phyloP scores from a whole-genome alignment of 2,888 invertebrate species.

The Drosophila atroscutellata region DNA sequence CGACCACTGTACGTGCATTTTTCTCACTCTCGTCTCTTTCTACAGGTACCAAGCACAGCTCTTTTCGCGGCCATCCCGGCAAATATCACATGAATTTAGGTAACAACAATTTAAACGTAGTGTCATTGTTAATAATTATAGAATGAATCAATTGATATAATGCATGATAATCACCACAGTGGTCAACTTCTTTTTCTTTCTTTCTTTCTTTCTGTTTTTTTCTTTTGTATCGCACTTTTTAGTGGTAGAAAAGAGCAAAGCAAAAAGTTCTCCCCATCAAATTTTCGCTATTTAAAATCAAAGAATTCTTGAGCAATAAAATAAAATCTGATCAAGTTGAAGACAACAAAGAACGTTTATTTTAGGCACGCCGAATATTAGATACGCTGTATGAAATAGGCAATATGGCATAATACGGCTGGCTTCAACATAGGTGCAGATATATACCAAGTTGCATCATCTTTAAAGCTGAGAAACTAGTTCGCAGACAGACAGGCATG shows the following conservation, averaged over 20 bases:
- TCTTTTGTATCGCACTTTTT: not conserved
- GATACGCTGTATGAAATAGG: not conserved
- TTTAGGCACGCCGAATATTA: not conserved
- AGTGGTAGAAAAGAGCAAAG: not conserved
- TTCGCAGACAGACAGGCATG: not conserved
- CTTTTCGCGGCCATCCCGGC: conserved; percentile 84
- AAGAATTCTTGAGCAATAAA: not conserved
- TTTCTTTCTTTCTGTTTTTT: not conserved
- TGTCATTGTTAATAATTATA: conserved; percentile 67
- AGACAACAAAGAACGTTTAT: not conserved
- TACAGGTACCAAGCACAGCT: conserved; percentile 84
- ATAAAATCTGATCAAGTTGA: not conserved
- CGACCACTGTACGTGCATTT: conserved; percentile 15
- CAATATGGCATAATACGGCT: not conserved
- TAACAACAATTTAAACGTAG: conserved; percentile 71
- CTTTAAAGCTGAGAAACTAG: not conserved
- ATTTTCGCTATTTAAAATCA: not conserved
- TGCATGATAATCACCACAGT: conserved; percentile 41
- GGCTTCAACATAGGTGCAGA: not conserved
- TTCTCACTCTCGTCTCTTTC: conserved; percentile 60
- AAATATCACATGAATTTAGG: conserved; percentile 85
- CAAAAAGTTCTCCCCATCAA: not conserved
- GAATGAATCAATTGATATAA: conserved; percentile 35
- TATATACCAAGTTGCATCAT: not conserved
- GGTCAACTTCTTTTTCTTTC: not conserved